A percentile compares a stretch with the other conserved stretches of the same genome.
phyloP scores from a whole-genome alignment of 2,888 invertebrate genomes.

The Pteria penguin region DNA sequence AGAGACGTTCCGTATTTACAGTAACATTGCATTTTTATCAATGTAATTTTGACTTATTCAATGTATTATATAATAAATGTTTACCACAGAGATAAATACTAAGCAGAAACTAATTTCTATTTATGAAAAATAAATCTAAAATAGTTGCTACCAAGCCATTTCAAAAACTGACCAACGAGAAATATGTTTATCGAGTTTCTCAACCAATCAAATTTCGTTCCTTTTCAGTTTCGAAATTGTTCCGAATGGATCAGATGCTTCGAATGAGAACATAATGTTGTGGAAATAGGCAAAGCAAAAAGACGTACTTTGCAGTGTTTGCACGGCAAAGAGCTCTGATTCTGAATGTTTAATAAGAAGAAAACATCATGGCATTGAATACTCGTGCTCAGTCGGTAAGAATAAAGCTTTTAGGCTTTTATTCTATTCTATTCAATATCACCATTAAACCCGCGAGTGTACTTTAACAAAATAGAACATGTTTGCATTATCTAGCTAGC shows the following conservation, averaged over 20 bases:
- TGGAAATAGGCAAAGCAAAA: conserved; percentile 41
- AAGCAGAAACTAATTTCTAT: too few relatives aligned
- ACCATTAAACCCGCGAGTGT: neutral
- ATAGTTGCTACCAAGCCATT: too few relatives aligned
- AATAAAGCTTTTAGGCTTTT: conserved; percentile 16
- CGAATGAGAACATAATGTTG: conserved; percentile 51
- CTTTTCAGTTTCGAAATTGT: conserved; percentile 65
- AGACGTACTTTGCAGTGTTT: conserved; percentile 39
- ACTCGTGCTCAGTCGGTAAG: conserved; percentile 64
- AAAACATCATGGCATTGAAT: conserved; percentile 51
- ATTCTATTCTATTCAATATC: neutral
- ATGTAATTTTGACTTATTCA: too few relatives aligned
- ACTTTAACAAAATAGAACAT: conserved; percentile 39
- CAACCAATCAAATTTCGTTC: conserved; percentile 57
- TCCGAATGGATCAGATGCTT: conserved; percentile 55
- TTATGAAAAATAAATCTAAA: too few relatives aligned
- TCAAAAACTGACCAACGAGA: conserved; percentile 66
- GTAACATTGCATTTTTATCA: too few relatives aligned
- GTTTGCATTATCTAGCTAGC: too few relatives aligned
- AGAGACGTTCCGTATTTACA: too few relatives aligned
- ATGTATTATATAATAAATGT: too few relatives aligned
- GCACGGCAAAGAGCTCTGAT: conserved; percentile 25
- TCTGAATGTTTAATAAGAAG: conserved; percentile 12
- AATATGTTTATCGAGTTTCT: conserved; percentile 52
- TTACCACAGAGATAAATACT: too few relatives aligned